Percentiles rank a stretch among this genome's conserved stretches.
phyloP scores from a whole-genome alignment of 2,113 vertebrate species.

The Ariopsis seemanni region DNA sequence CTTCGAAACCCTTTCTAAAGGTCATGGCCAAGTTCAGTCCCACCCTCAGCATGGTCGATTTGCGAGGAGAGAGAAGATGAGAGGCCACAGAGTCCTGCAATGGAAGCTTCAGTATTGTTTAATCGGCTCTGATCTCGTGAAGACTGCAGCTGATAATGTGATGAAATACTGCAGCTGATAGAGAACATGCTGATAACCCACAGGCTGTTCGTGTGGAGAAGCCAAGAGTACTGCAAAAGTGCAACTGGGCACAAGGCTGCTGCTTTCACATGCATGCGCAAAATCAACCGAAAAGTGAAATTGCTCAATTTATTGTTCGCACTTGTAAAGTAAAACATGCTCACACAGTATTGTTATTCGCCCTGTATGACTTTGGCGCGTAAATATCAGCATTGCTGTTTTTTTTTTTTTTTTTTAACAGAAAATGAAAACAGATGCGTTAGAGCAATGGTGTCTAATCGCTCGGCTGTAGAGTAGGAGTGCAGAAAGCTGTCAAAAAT shows the following conservation, averaged over 20 bases:
- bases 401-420: background rate
- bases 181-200: background rate
- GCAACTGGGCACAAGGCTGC: background rate
- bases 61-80: background rate
- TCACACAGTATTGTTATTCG: background rate
- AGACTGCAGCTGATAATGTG: background rate
- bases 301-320: background rate
- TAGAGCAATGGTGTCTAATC: background rate
- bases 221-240: background rate
- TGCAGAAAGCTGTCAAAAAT: slow-evolving; percentile 18
- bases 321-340: background rate
- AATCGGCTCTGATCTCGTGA: background rate
- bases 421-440: background rate
- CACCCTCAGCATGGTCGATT: slow-evolving; percentile 10
- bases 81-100: background rate
- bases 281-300: slow-evolving; percentile 4
- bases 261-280: background rate
- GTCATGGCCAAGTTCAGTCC: background rate
- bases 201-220: background rate
- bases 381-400: background rate
- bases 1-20: background rate
- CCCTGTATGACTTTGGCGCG: background rate
- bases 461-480: background rate
- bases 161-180: background rate
- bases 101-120: background rate